phyloP scores from a whole-genome alignment of 2,888 invertebrate genomes.

The Megamerina dolium region DNA sequence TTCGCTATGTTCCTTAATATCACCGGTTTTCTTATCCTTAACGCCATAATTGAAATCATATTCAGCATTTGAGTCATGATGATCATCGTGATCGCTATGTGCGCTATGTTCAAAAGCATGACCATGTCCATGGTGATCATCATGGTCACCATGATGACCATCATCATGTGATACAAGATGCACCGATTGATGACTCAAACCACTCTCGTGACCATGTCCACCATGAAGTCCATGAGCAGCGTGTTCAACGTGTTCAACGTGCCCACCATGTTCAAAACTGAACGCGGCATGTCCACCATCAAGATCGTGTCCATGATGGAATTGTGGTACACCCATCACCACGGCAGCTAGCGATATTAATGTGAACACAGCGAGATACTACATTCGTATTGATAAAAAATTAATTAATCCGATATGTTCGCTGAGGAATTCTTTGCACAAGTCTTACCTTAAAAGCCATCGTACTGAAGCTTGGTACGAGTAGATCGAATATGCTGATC shows the following conservation, averaged over 20 bases:
- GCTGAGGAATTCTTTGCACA: too few species aligned
- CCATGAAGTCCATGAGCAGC: neutral
- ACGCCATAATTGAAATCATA: conserved; percentile 36
- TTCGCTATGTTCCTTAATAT: conserved; percentile 33
- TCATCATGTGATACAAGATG: conserved; percentile 33
- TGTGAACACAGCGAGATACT: conserved; percentile 26
- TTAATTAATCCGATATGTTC: too few species aligned
- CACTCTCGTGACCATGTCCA: conserved; percentile 17
- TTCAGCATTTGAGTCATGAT: conserved; percentile 31
- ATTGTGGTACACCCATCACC: conserved; percentile 17
- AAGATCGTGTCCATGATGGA: conserved; percentile 2
- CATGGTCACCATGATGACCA: conserved; percentile 17
- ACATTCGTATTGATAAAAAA: too few species aligned
- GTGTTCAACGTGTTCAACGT: conserved; percentile 10
- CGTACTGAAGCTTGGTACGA: conserved; percentile 6
- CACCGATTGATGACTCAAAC: conserved; percentile 34
- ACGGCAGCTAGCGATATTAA: conserved; percentile 22
- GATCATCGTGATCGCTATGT: conserved; percentile 25
- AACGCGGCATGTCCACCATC: conserved; percentile 6
- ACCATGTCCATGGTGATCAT: conserved; percentile 18
- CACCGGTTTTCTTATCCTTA: conserved; percentile 35
- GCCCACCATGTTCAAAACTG: too few species aligned
- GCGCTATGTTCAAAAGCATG: too few species aligned
- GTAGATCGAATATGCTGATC: conserved; percentile 11
- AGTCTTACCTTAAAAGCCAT: conserved; percentile 14